Percentiles rank a stretch among this genome's conserved stretches.
These are phyloP conservation scores for Hermaeophaga mercurialis DNA, from an alignment of 2,888 invertebrate species.

Conservation along the genomic window DNA sequence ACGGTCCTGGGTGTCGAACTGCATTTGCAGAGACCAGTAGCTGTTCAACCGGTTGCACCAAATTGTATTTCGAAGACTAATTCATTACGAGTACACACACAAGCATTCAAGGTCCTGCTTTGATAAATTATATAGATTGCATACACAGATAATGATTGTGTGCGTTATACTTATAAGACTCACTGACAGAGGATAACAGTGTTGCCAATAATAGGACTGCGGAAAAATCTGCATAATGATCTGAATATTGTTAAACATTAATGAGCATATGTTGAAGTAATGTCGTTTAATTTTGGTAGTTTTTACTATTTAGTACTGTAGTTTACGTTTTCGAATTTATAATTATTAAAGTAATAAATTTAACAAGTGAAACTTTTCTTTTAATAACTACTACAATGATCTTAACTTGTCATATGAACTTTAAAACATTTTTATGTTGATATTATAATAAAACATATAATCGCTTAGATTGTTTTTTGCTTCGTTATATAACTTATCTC, in stretches of 20 bases:
- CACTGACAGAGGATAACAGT: constrained; percentile 15
- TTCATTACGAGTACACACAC: constrained; percentile 28
- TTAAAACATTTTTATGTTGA: too few species aligned
- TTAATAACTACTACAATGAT: too few species aligned
- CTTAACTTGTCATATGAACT: too few species aligned
- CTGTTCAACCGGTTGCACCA: constrained; percentile 41
- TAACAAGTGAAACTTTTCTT: too few species aligned
- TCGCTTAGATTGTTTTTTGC: too few species aligned
- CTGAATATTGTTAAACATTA: constrained; percentile 9
- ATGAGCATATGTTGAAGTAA: constrained; percentile 8
- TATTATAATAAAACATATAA: too few species aligned
- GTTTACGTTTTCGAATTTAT: too few species aligned
- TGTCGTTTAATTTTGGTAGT: constrained; percentile 3
- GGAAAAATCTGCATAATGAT: constrained; percentile 16
- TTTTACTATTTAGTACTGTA: too few species aligned
- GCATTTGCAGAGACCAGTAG: constrained; percentile 39
- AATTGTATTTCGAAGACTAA: constrained; percentile 38
- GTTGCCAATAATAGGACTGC: constrained; percentile 9
- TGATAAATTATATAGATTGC: constrained; percentile 33
- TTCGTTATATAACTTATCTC: too few species aligned
- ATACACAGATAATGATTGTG: constrained; percentile 27
- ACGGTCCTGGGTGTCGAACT: constrained; percentile 3
- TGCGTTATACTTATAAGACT: constrained; percentile 20
- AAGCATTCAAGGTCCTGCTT: constrained; percentile 29
- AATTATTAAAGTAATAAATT: too few species aligned